Base-by-base conservation (phyloP, 2,797 vertebrate species). In the Pelodytes ibericus region DNA sequence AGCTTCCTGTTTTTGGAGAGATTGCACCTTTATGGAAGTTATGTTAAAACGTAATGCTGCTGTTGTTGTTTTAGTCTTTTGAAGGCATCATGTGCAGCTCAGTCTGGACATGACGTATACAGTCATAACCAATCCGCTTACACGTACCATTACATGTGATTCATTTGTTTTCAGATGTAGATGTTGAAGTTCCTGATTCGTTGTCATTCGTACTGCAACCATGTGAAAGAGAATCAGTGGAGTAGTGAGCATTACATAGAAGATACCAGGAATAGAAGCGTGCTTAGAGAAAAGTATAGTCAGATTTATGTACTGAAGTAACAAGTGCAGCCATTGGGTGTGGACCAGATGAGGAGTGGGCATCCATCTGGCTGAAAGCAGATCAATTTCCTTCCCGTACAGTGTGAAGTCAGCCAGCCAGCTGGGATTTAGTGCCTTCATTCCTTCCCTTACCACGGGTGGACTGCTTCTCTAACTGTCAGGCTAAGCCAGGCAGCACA, bases 11-110 rank as follows among this genome's bases (percentile, higher is more conserved):
- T 10, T 44, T 44, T 13, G 41, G 41, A 44, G 27, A 60, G 69
- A 36, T 59, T 66, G 75, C 75, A 77, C 36, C 61, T 72, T 72
- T 60, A 59, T n/a, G 51, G 47, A 71, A 77, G 41, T 60, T 30
- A 49, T 16, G 0, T 33, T 11, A 16, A 75, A 9, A 33, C 27
- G 20, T 10, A 18, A 20, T n/a, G 57, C 49, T 29, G 4, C 30
- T 18, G 15, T 41, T 5, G 8, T 5, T 24, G 3, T 58, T 49
- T 26, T 68, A 22, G 29, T 25, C 4, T 44, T n/a, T 49, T 22
- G 22, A 31, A 61, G 33, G 6, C 36, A 24, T 20, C 53, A 57
- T 49, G 51, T 64, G 58, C 24, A 70, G 44, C n/a, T 33, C 11
- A 30, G 24, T 36, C 13, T 18, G 18, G 24, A 30, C 18, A 47